phyloP scores from a whole-genome alignment of 2,888 invertebrate genomes.

The Microctonus hyperodae region DNA sequence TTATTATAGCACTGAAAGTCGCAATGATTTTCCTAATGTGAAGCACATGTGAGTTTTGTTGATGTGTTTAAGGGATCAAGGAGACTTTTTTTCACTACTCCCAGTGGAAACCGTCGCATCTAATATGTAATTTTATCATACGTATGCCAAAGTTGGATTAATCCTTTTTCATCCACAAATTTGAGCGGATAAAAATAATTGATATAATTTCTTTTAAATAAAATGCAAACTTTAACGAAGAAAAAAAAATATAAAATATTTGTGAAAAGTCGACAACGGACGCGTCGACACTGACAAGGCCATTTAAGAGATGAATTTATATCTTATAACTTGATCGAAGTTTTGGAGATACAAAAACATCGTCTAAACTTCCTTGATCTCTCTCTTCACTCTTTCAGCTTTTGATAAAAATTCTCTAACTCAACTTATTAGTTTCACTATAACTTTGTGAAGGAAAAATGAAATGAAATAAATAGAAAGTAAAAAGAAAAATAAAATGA shows the following conservation, averaged over 20 bases:
- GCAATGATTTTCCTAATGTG: background rate
- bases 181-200: background rate
- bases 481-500: background rate
- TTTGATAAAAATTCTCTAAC: background rate
- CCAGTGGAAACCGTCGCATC: background rate
- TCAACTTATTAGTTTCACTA: conserved; percentile 3
- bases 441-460: background rate
- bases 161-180: background rate
- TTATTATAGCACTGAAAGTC: background rate
- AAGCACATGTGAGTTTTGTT: background rate
- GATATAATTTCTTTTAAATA: background rate
- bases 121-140: no score
- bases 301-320: conserved; percentile 18
- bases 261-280: background rate
- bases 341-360: background rate
- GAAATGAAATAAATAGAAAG: background rate
- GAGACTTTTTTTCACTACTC: background rate
- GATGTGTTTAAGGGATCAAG: conserved; percentile 1
- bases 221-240: background rate
- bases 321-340: conserved; percentile 7
- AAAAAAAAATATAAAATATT: background rate
- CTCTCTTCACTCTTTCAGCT: conserved; percentile 9
- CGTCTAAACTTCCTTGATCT: conserved; percentile 7
- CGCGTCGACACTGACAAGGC: conserved; percentile 8
- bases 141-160: background rate